Conservation (phyloP, 2,113 vertebrate species). For the Rhipidura dahli region DNA sequence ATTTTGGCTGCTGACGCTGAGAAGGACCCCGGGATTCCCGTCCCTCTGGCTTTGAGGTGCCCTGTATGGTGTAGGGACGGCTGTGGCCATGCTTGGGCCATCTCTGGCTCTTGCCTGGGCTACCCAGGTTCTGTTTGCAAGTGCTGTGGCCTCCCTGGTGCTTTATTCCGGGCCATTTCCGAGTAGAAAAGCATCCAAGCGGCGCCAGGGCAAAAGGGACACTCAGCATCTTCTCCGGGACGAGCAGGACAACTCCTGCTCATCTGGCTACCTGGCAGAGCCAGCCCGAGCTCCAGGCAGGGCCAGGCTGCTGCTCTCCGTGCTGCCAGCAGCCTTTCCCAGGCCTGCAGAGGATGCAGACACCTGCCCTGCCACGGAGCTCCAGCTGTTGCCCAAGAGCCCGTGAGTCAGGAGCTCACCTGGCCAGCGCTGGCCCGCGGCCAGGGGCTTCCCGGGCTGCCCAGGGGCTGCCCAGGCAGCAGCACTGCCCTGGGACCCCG, state of each 20-base stretch:
- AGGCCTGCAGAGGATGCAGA: neutral
- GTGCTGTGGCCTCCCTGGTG: neutral
- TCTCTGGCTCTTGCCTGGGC: neutral
- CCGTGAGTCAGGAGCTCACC: neutral
- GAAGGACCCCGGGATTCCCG: neutral
- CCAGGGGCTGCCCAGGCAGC: neutral
- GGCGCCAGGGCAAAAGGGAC: no score
- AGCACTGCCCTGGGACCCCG: rapidly evolving
- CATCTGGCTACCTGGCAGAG: no score
- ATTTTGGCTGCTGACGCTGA: rapidly evolving
- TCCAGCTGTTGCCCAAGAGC: neutral
- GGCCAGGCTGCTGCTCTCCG: neutral
- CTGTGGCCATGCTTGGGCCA: neutral
- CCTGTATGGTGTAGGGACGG: rapidly evolving
- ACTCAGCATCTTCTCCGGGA: neutral
- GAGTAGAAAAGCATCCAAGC: neutral
- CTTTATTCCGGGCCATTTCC: neutral
- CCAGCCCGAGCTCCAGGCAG: rapidly evolving
- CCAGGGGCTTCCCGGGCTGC: neutral
- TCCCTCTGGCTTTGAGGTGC: neutral
- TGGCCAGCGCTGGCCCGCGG: neutral
- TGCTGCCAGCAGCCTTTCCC: neutral
- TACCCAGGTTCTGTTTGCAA: neutral
- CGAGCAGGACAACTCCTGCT: neutral
- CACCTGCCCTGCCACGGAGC: neutral